Base-by-base conservation (phyloP, 2,888 invertebrate species). In the Bugula neritina region DNA sequence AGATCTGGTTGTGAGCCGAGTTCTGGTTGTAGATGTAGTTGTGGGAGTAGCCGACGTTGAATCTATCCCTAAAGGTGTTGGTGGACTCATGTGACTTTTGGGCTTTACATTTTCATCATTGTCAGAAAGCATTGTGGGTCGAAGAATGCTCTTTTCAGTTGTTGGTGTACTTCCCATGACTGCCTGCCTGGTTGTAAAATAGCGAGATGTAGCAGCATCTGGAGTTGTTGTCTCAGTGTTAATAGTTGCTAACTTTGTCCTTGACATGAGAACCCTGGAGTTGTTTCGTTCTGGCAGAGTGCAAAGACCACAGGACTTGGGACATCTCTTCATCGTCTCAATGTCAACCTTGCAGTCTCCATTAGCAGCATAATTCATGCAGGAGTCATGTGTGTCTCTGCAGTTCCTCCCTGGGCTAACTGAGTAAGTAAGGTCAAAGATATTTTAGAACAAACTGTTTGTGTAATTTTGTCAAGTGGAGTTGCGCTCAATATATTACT, bases 351-450 rank as follows among this genome's bases (percentile, higher is more conserved):
- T 23, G 52, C 70, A 70, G 52, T 70, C 70, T 23, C 70, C 70
- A 31, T 70, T 70, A 31, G 54, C 70, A 23, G 70, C 70, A 23
- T 54, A 54, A 31, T 70, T 35, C 52, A 70, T 35, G 52, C 70
- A 70, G 2, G 70, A 70, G 27, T 70, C 70, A 54, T 70, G 54
- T 10, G n/a, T 43, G 54, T 70, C 70, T 23, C 29, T 2, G 52
- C 70, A 70, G 5, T 21, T 29, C n/a, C 13, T 5, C 10, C 27
- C 27, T 25, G 63, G 63, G 13, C 31, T 63, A 25, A 5, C 63
- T 63, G 31, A n/a, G n/a, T n/a, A n/a, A n/a, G n/a, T n/a, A n/a
- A n/a, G n/a, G n/a, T n/a, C n/a, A n/a, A n/a, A n/a, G n/a, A n/a
- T 52, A 52, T 10, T 13, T 52, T 13, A 52, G 21, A 52, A 52